These are phyloP conservation scores for Terebella lapidaria DNA, from an alignment of 2,888 invertebrate genomes.

Conservation along the genomic window DNA sequence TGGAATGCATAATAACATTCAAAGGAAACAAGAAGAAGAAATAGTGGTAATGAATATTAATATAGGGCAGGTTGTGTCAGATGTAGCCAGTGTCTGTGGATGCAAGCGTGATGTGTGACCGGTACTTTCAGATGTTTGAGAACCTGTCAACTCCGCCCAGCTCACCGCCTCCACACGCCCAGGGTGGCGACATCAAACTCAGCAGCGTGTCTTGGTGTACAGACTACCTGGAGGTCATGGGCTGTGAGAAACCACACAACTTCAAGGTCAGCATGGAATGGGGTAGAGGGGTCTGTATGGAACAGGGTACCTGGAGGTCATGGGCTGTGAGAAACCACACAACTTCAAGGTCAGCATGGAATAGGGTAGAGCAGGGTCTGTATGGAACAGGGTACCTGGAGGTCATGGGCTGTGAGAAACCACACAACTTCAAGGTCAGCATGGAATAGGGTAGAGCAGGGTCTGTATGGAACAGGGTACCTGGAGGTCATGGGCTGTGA, in stretches of 20 bases:
- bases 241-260: slow-evolving; percentile 28
- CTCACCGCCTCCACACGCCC: slow-evolving; percentile 12
- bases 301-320: slow-evolving; percentile 26
- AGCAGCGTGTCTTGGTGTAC: slow-evolving; percentile 28
- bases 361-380: no score
- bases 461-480: slow-evolving; percentile 27
- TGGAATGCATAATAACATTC: no score
- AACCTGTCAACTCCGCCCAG: slow-evolving; percentile 26
- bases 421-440: slow-evolving; percentile 29
- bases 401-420: slow-evolving; percentile 28
- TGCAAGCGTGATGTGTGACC: no score
- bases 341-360: slow-evolving; percentile 30
- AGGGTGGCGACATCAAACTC: slow-evolving; percentile 7
- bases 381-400: slow-evolving; percentile 27
- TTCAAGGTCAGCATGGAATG: slow-evolving; percentile 31
- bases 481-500: slow-evolving; percentile 28
- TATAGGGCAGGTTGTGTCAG: no score
- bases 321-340: slow-evolving; percentile 28
- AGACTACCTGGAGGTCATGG: slow-evolving; percentile 28
- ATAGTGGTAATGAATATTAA: no score
- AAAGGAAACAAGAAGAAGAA: no score
- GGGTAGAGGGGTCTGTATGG: no score
- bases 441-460: no score
- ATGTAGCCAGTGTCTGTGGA: no score
- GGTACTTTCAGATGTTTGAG: slow-evolving; percentile 27